These are phyloP conservation scores for Gastrophryne carolinensis DNA, from an alignment of 2,797 vertebrate species.

Conservation along the genomic window DNA sequence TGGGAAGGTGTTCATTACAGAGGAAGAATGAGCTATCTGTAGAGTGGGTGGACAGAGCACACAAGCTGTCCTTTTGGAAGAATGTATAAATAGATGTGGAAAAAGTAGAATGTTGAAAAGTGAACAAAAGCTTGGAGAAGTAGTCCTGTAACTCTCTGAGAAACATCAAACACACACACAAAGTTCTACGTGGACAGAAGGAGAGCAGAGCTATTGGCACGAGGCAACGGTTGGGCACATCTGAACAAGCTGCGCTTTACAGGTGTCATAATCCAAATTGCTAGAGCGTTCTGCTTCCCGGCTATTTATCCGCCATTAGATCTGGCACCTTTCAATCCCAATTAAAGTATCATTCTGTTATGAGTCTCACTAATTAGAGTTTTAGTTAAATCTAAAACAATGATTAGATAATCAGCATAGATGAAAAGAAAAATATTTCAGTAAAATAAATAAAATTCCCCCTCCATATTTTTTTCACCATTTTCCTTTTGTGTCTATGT, in stretches of 20 bases:
- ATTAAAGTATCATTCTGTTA: no score
- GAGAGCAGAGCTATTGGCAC: background rate
- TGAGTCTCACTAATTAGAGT: no score
- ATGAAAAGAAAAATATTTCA: no score
- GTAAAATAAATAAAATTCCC: no score
- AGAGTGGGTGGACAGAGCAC: slow-evolving; percentile 27
- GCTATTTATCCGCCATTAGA: background rate
- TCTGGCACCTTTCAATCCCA: background rate
- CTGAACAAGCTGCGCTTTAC: background rate
- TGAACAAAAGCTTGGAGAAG: slow-evolving; percentile 5
- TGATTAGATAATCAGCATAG: no score
- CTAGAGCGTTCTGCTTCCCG: background rate
- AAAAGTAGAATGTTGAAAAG: slow-evolving; percentile 3
- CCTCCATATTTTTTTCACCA: no score
- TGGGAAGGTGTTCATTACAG: slow-evolving; percentile 46
- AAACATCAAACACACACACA: background rate
- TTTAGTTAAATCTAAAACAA: no score
- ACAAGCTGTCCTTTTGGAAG: slow-evolving; percentile 20
- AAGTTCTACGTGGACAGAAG: background rate
- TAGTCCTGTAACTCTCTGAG: slow-evolving; percentile 7
- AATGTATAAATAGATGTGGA: slow-evolving; percentile 23
- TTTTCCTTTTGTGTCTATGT: no score
- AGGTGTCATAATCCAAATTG: slow-evolving; percentile 25
- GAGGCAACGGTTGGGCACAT: background rate
- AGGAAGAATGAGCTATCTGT: slow-evolving; percentile 19